Conservation (phyloP, 2,113 vertebrate genomes). For the Toxotes chatareus region DNA sequence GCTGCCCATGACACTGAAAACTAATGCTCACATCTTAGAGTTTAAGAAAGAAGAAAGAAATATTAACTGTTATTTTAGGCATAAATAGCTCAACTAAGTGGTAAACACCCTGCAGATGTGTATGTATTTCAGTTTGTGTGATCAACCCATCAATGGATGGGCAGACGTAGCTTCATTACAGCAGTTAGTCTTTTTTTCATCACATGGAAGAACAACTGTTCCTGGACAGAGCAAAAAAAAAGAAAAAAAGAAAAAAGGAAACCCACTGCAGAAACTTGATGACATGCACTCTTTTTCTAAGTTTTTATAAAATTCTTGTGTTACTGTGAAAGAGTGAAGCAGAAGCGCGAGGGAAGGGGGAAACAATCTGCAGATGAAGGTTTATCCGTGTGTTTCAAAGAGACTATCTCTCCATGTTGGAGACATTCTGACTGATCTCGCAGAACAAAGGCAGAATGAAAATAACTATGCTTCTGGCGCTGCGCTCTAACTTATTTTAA, state of each 20-base stretch:
- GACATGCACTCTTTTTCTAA: not conserved
- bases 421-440: conserved; percentile 69
- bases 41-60: not conserved
- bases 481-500: conserved; percentile 65
- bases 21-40: not conserved
- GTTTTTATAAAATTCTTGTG: conserved; percentile 10
- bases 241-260: conserved; percentile 31
- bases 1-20: not conserved
- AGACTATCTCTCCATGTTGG: conserved; percentile 45
- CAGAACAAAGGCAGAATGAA: conserved; percentile 69
- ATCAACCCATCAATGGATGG: not conserved
- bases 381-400: conserved; percentile 65
- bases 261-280: conserved; percentile 3
- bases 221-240: conserved; percentile 29
- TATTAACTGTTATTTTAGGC: not conserved
- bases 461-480: conserved; percentile 64
- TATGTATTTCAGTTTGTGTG: not conserved
- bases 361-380: conserved; percentile 62
- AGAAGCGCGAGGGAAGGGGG: conserved; percentile 14
- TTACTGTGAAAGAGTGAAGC: conserved; percentile 9
- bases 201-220: not conserved
- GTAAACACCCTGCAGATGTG: not conserved
- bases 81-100: not conserved
- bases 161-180: conserved; percentile 21
- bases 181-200: not conserved